Percentiles rank a stretch among this genome's conserved stretches.
These are phyloP conservation scores for Microctenopoma stevenorrisi DNA, from an alignment of 2,797 vertebrate genomes.

Conservation along the genomic window DNA sequence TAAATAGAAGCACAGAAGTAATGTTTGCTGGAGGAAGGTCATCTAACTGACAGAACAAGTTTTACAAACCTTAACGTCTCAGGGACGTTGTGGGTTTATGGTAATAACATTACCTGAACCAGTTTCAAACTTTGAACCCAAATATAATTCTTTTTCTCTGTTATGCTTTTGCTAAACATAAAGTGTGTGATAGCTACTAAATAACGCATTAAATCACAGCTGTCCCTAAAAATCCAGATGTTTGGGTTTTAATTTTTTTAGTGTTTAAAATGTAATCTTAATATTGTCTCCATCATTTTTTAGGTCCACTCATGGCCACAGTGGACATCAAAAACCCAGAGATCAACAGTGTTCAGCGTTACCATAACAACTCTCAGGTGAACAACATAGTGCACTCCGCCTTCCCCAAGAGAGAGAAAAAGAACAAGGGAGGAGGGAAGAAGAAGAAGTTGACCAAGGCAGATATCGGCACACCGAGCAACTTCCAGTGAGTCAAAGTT, in stretches of 20 bases:
- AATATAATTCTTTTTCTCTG: constrained; percentile 2
- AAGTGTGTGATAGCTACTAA: constrained; percentile 27
- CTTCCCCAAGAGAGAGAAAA: constrained; percentile 91
- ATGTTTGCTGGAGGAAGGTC: not conserved
- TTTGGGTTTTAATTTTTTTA: constrained; percentile 8
- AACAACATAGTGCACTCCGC: constrained; percentile 91
- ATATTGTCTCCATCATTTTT: constrained; percentile 15
- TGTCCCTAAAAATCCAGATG: not conserved
- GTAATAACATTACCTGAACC: not conserved
- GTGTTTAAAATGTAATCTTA: not conserved
- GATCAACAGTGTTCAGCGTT: constrained; percentile 88
- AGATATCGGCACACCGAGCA: constrained; percentile 98
- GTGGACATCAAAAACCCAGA: constrained; percentile 98
- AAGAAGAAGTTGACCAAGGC: constrained; percentile 96
- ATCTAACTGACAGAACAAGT: constrained; percentile 14
- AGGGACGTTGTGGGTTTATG: not conserved
- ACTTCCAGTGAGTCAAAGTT: constrained; percentile 91
- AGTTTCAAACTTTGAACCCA: constrained; percentile 6
- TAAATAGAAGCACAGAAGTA: not conserved
- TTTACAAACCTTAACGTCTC: not conserved
- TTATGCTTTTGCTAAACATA: constrained; percentile 1
- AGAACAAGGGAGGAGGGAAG: constrained; percentile 88
- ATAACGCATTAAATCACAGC: constrained; percentile 24
- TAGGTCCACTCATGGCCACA: constrained; percentile 96
- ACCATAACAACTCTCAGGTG: constrained; percentile 89